Evolutionary conservation across 1,140 invertebrate species (phyloP).

Genomic region (Lucilia sericata): DNA sequence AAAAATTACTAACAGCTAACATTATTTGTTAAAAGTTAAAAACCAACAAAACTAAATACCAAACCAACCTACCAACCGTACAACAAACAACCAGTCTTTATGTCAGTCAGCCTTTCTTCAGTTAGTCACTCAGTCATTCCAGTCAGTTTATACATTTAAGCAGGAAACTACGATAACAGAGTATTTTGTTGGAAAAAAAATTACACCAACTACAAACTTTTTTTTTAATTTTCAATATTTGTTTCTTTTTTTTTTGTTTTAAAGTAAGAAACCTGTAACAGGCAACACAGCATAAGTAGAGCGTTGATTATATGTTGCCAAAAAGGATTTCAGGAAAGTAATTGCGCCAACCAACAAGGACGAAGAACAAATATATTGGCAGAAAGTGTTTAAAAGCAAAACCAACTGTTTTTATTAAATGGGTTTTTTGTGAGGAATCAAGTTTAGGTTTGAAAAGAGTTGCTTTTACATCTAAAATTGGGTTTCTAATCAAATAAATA

Average conservation of each 20-base stretch:
- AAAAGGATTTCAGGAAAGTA: conserved; percentile 5
- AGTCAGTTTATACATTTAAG: not conserved
- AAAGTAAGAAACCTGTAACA: not conserved
- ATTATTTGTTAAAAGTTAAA: no score
- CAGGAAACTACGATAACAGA: conserved; percentile 18
- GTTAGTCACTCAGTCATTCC: not conserved
- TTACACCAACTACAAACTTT: no score
- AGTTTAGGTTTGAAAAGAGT: not conserved
- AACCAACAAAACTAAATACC: no score
- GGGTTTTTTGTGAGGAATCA: not conserved
- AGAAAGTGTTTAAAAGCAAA: not conserved
- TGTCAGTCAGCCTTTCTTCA: not conserved
- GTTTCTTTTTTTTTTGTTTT: not conserved
- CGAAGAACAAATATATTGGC: not conserved
- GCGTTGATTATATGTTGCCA: conserved; percentile 40
- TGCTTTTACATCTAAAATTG: not conserved
- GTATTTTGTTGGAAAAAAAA: not conserved
- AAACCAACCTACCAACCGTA: not conserved
- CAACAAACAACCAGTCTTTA: not conserved
- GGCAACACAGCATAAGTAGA: conserved; percentile 10
- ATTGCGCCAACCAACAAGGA: not conserved
- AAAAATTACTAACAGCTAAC: no score
- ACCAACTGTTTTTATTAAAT: not conserved
- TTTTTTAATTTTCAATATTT: no score
- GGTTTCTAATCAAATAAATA: no score